Evolutionary conservation across 1,140 invertebrate genomes (phyloP), one percentile per base, ranked within the genome.

Genomic region (Dysdera silvatica): DNA sequence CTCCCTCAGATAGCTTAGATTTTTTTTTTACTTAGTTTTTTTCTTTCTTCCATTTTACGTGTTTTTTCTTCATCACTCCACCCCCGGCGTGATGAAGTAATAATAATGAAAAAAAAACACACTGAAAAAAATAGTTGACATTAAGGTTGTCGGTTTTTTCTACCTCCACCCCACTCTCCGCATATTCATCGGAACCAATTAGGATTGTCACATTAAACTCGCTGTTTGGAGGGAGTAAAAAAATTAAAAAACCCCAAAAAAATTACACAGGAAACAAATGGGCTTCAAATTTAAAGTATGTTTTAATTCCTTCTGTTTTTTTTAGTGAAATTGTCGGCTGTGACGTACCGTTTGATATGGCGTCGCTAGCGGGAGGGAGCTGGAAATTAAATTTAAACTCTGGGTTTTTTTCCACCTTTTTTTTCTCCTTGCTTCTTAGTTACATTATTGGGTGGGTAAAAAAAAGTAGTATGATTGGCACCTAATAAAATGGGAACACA

Each of bases 191-290:
- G 61, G 23, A 55, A 62, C 61, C 61, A 63, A 63, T 63, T 63
- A 63, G 56, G 53, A 4, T 53, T 63, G 61, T 63, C 61, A 63
- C 56, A 63, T 56, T 55, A 63, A 43, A 63, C 55, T 63, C 61
- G 56, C 12, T 37, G n/a, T 37, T 37, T 37, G 12, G 35, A 37
- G n/a, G 35, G 35, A 14, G 12, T 37, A n/a, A 10, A 37, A 37
- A 37, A 37, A 37, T 37, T 37, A 37, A 37, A 37, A 10, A 37
- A 37, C 1, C 10, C 35, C 10, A 14, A 37, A 37, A 10, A 37
- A 37, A 37, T 37, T n/a, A 14, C 35, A 14, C 35, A 37, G n/a
- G n/a, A 37, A 37, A 37, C 10, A 37, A 37, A 37, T 14, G 35
- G n/a, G 35, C 35, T 37, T n/a, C 60, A 32, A 52, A 55, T 61